A percentile compares a stretch with the other conserved stretches of the same genome.
Conservation (phyloP, 1,140 invertebrate species). For the Diorhabda carinulata region DNA sequence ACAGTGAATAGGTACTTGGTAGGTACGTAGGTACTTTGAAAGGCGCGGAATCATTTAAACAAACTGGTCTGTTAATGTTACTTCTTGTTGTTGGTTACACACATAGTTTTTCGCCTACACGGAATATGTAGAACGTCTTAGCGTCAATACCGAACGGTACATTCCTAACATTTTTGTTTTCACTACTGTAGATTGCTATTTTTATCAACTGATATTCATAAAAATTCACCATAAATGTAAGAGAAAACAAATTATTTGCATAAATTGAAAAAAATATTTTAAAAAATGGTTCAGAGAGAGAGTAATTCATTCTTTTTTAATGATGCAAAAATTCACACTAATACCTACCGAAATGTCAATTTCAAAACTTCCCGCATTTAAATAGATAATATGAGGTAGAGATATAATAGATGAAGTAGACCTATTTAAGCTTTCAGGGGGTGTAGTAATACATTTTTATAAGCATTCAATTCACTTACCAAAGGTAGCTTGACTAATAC, state of each 20-base stretch:
- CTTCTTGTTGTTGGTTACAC: background rate
- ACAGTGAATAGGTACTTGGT: background rate
- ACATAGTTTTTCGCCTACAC: slow-evolving; percentile 2
- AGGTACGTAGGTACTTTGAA: background rate
- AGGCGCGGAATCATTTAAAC: background rate
- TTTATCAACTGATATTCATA: background rate
- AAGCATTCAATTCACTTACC: too few relatives aligned
- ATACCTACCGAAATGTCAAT: too few relatives aligned
- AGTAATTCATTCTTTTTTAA: background rate
- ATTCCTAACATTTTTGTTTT: background rate
- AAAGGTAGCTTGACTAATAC: too few relatives aligned
- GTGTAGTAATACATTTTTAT: too few relatives aligned
- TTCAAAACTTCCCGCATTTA: too few relatives aligned
- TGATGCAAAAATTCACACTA: background rate
- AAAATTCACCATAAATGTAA: background rate
- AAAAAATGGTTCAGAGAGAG: background rate
- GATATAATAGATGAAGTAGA: too few relatives aligned
- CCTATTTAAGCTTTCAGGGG: too few relatives aligned
- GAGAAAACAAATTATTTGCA: background rate
- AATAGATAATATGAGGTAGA: too few relatives aligned
- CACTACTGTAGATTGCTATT: background rate
- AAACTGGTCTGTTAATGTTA: background rate
- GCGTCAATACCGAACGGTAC: background rate
- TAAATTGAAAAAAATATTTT: background rate
- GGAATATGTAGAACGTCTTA: background rate